Evolutionary conservation across 2,888 invertebrate genomes (phyloP).

Genomic region (Eristalis tenax): DNA sequence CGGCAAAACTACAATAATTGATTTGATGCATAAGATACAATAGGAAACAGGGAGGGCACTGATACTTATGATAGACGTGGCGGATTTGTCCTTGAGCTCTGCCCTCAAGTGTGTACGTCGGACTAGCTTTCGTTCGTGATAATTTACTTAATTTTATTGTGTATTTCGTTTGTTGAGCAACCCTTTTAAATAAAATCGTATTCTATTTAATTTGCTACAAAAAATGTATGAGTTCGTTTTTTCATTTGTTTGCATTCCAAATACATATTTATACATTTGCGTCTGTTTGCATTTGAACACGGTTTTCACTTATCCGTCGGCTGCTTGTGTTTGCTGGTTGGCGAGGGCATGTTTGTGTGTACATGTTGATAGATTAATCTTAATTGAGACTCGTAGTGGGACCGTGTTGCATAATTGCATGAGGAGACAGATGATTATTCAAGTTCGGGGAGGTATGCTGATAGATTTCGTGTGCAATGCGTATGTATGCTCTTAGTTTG

Average conservation of each 20-base stretch:
- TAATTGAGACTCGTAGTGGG: too few species aligned
- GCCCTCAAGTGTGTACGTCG: slow-evolving; percentile 37
- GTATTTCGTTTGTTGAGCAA: slow-evolving; percentile 54
- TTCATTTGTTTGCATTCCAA: background rate
- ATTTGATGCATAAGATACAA: background rate
- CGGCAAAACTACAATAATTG: slow-evolving; percentile 89
- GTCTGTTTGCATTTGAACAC: background rate
- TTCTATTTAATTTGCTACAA: slow-evolving; percentile 57
- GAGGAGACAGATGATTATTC: too few species aligned
- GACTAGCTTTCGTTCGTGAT: slow-evolving; percentile 67
- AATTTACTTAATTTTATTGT: slow-evolving; percentile 69
- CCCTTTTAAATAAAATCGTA: slow-evolving; percentile 60
- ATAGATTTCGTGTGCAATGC: too few species aligned
- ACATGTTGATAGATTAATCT: background rate
- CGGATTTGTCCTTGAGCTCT: slow-evolving; percentile 26
- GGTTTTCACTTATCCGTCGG: background rate
- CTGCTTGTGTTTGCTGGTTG: background rate
- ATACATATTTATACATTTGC: background rate
- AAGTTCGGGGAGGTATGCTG: too few species aligned
- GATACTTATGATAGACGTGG: slow-evolving; percentile 36
- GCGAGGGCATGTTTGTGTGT: background rate
- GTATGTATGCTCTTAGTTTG: too few species aligned
- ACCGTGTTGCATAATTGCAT: too few species aligned
- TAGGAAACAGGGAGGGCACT: slow-evolving; percentile 13
- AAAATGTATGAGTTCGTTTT: background rate